Conservation (phyloP, 2,888 invertebrate species). For the Boloria selene region DNA sequence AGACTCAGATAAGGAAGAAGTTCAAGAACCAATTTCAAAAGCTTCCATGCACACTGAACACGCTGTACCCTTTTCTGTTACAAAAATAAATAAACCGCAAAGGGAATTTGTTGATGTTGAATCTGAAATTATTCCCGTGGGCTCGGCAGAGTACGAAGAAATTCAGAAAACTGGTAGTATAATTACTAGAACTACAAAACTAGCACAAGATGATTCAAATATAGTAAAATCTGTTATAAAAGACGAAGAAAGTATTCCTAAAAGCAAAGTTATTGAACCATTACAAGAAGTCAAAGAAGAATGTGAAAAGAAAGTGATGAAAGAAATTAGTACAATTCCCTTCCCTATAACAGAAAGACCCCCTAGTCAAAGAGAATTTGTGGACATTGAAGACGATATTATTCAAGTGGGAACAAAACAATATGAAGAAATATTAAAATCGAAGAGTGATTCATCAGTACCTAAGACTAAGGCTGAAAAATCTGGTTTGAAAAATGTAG, state of each 20-base stretch:
- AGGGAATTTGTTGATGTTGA: conserved; percentile 78
- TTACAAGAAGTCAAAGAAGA: conserved; percentile 55
- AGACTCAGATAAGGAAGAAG: conserved; percentile 57
- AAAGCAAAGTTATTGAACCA: conserved; percentile 34
- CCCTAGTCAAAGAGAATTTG: conserved; percentile 75
- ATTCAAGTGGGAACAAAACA: conserved; percentile 70
- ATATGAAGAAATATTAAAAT: conserved; percentile 77
- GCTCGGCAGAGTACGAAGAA: conserved; percentile 71
- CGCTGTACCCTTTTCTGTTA: conserved; percentile 67
- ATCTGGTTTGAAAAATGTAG: conserved; percentile 67
- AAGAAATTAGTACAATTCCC: conserved; percentile 69
- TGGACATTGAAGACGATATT: conserved; percentile 75
- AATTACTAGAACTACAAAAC: conserved; percentile 59
- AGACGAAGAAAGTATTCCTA: conserved; percentile 52
- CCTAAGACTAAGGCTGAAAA: conserved; percentile 76
- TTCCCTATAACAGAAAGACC: conserved; percentile 73
- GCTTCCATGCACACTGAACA: conserved; percentile 48
- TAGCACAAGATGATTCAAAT: conserved; percentile 50
- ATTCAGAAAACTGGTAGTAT: conserved; percentile 62
- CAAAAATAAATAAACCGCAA: conserved; percentile 63
- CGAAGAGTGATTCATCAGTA: conserved; percentile 78
- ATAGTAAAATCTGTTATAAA: conserved; percentile 55
- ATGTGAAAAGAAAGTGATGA: conserved; percentile 63
- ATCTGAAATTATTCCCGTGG: conserved; percentile 74
- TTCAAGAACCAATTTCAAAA: conserved; percentile 57